Evolutionary conservation across 2,888 invertebrate species (phyloP).

Genomic region (Oasisia sp.): DNA sequence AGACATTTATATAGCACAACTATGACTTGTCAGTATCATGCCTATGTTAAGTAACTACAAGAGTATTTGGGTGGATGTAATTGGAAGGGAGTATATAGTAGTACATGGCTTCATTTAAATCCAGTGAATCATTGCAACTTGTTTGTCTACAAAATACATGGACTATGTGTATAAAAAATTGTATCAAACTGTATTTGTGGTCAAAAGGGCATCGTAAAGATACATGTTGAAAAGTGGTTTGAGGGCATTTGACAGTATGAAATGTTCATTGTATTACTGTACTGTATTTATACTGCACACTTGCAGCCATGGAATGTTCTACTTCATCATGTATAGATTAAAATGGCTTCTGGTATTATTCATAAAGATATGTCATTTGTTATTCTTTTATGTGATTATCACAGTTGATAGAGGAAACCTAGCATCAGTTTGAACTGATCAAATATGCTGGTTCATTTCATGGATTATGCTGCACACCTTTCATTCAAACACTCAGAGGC

Average conservation of each 20-base stretch:
- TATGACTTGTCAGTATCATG: too few species aligned
- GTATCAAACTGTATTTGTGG: background rate
- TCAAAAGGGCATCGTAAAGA: background rate
- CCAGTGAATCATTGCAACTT: too few species aligned
- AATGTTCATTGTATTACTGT: background rate
- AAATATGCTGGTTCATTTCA: too few species aligned
- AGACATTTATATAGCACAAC: too few species aligned
- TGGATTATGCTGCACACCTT: too few species aligned
- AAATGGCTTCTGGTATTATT: constrained; percentile 6
- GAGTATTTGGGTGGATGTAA: too few species aligned
- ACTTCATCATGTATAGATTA: background rate
- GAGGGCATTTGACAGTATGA: background rate
- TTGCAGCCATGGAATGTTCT: background rate
- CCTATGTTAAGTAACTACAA: too few species aligned
- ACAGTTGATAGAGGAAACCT: background rate
- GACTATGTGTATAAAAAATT: background rate
- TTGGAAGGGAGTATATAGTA: too few species aligned
- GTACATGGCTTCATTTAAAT: too few species aligned
- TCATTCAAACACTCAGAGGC: too few species aligned
- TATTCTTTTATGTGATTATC: background rate
- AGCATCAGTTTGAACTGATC: background rate
- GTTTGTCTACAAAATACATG: background rate
- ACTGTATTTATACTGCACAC: background rate
- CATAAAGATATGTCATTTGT: background rate
- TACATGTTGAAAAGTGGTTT: background rate